Evolutionary conservation across 2,113 vertebrate genomes (phyloP).

Genomic region (Dissostichus mawsoni): DNA sequence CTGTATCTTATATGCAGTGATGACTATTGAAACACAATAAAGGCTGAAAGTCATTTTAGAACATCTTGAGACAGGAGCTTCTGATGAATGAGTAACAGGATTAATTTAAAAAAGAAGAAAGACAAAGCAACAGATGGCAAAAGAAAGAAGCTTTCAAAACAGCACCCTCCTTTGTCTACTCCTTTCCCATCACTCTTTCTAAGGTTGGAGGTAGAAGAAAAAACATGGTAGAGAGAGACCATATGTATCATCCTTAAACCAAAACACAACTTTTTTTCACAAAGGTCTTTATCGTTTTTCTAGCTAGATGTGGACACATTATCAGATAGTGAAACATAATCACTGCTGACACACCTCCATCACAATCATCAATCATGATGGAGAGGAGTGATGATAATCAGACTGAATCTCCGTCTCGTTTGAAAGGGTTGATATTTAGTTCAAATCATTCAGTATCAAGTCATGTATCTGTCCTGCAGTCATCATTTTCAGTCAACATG

Average conservation of each 20-base stretch:
- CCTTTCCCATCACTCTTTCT: neutral
- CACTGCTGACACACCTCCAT: neutral
- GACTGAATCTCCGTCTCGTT: neutral
- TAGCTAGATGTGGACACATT: too few species aligned
- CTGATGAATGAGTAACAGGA: constrained; percentile 49
- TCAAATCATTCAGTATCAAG: neutral
- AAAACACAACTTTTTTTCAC: constrained; percentile 1
- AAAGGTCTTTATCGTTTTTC: constrained; percentile 10
- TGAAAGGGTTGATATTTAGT: neutral
- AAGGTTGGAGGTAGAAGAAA: neutral
- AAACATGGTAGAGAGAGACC: too few species aligned
- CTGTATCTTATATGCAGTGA: neutral
- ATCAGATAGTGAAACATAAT: neutral
- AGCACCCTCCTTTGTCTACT: constrained; percentile 40
- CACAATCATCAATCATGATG: neutral
- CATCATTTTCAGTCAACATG: neutral
- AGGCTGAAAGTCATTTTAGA: constrained; percentile 11
- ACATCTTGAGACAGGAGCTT: constrained; percentile 33
- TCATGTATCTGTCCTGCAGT: neutral
- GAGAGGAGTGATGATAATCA: neutral
- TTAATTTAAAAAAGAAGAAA: constrained; percentile 31
- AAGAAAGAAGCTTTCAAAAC: constrained; percentile 50
- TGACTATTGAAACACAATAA: constrained; percentile 25
- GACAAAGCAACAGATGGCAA: constrained; percentile 54
- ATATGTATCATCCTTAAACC: neutral